Conservation (phyloP, 2,888 invertebrate genomes). For the Agrilus mali region DNA sequence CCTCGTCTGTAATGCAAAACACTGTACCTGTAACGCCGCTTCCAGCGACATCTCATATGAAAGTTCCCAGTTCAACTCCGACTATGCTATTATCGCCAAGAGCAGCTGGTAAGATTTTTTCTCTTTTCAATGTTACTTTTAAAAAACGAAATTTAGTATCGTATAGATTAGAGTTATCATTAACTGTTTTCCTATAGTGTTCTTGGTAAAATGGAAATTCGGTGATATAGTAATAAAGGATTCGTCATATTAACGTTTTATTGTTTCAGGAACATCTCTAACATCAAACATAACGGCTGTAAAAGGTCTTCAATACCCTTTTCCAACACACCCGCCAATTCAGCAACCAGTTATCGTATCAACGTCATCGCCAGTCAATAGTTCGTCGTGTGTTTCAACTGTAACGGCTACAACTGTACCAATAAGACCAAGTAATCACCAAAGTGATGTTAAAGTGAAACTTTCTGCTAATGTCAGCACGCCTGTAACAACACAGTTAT, state of each 20-base stretch:
- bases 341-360: constrained; percentile 22
- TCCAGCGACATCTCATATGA: constrained; percentile 20
- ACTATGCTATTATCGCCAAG: constrained; percentile 27
- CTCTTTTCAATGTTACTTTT: not conserved
- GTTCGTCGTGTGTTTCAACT: not conserved
- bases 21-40: constrained; percentile 17
- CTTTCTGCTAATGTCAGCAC: too few relatives aligned
- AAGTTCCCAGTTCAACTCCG: constrained; percentile 23
- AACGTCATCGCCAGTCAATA: constrained; percentile 10
- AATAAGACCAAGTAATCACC: constrained; percentile 9
- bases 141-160: too few relatives aligned
- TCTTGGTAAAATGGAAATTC: too few relatives aligned
- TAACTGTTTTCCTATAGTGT: too few relatives aligned
- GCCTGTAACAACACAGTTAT: constrained; percentile 18
- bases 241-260: not conserved
- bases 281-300: constrained; percentile 24
- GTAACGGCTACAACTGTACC: constrained; percentile 3
- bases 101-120: constrained; percentile 22
- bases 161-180: not conserved
- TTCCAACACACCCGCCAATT: constrained; percentile 62
- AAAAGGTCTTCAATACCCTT: constrained; percentile 61
- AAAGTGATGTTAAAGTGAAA: too few relatives aligned
- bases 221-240: too few relatives aligned
- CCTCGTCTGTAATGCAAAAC: constrained; percentile 13
- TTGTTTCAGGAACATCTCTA: constrained; percentile 15